Evolutionary conservation across 64 coral and sea anemone genomes (phyloP).

Genomic region (Montipora capricornis): DNA sequence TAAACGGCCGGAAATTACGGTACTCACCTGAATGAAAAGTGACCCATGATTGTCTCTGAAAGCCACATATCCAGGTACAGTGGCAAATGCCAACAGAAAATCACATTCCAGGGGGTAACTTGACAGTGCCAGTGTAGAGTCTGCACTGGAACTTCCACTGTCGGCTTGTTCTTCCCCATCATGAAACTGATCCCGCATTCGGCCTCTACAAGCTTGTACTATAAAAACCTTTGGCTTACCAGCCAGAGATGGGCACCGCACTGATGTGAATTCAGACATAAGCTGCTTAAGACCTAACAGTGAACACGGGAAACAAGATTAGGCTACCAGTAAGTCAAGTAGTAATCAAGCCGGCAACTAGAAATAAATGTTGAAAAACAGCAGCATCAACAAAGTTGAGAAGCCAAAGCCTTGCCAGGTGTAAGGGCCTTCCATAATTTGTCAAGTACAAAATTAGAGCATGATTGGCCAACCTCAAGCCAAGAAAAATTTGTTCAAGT

Average conservation of each 20-base stretch:
- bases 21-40: slow-evolving; percentile 5
- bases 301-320: too few species aligned
- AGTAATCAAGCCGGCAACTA: too few species aligned
- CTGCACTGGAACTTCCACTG: background rate
- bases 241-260: slow-evolving; percentile 3
- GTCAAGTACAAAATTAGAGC: too few species aligned
- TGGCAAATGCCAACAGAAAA: background rate
- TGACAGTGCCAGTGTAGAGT: background rate
- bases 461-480: too few species aligned
- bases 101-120: background rate
- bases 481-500: too few species aligned
- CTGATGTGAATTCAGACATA: background rate
- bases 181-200: background rate
- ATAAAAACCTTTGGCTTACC: slow-evolving; percentile 63
- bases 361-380: too few species aligned
- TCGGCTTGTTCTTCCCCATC: too few species aligned
- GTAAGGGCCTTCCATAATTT: too few species aligned
- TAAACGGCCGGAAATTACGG: too few species aligned
- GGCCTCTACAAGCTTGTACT: slow-evolving; percentile 30
- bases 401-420: too few species aligned
- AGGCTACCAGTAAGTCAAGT: too few species aligned
- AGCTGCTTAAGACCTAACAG: background rate
- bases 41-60: background rate
- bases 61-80: background rate
- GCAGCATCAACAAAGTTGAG: too few species aligned